Evolutionary conservation across 2,113 vertebrate genomes (phyloP), one percentile per base, ranked within the genome.

Genomic region (Sardina pilchardus): DNA sequence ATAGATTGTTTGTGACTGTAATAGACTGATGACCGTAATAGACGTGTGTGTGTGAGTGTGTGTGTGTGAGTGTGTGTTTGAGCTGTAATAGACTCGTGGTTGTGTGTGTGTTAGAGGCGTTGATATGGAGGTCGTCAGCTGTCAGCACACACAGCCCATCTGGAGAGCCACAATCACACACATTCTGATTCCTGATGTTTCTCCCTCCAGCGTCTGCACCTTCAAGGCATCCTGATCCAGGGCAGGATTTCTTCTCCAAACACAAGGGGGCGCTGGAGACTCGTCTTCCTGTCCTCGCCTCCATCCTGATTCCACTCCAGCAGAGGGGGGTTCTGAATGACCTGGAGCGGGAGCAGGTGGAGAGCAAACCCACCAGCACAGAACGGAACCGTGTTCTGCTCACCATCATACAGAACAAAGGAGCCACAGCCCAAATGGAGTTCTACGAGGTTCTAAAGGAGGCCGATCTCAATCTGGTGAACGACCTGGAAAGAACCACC

Each of bases 281-380:
- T 53, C 48, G 48, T 53, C 48, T 53, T 53, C 48, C 48, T 53
- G 48, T 53, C 48, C 48, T 53, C 48, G 16, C 14, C 48, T 17
- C 48, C 48, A 53, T 53, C 16, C 48, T 53, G 3, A 53, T 16
- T 17, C 48, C 14, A 17, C 0, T n/a, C 7, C 80, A 93, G 86
- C 1, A 0, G 4, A 1, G 34, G 0, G 36, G 91, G 81, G 53
- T 92, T 94, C 84, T 92, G 85, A 85, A 88, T 87, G 6, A 91
- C 43, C 94, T 94, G 85, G 4, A 42, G 30, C 34, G 34, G 30
- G 45, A 24, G 19, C 14, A 42, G 56, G 36, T 21, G 24, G 7
- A 30, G 9, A 26, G 30, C 34, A 84, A 67, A 84, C 1, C 8
- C 53, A 56, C 53, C 53, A 56, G 53, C 21, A 6, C 6, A 6